Conservation (phyloP, 2,113 vertebrate genomes). For the Bucco capensis region DNA sequence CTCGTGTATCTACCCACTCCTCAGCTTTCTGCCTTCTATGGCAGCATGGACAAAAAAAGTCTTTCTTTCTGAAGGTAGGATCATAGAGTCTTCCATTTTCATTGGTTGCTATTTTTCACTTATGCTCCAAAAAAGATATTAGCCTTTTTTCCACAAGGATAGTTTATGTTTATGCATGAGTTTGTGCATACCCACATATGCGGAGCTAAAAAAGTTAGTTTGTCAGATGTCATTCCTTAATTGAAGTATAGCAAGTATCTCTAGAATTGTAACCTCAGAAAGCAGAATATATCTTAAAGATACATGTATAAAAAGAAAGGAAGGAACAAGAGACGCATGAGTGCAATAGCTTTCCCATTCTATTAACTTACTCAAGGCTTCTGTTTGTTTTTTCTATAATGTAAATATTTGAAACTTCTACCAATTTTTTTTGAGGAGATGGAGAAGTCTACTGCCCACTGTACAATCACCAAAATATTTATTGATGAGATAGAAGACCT, state of each 20-base stretch:
- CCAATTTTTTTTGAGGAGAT: background rate
- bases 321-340: background rate
- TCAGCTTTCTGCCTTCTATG: conserved; percentile 17
- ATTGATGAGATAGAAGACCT: background rate
- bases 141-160: background rate
- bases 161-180: conserved; percentile 49
- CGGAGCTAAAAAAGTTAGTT: conserved; percentile 49
- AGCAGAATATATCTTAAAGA: background rate
- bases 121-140: conserved; percentile 14
- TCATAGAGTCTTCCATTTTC: background rate
- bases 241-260: background rate
- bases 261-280: background rate
- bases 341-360: background rate
- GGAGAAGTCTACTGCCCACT: background rate
- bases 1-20: conserved; percentile 14
- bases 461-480: background rate
- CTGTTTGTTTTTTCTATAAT: background rate
- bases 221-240: background rate
- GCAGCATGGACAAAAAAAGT: background rate
- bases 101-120: conserved; percentile 19
- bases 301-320: background rate
- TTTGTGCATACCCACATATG: background rate
- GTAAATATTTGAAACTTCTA: background rate
- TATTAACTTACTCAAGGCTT: background rate
- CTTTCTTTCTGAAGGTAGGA: background rate